Base-by-base conservation (phyloP, 2,888 invertebrate species). In the Cacoxenus indagator region DNA sequence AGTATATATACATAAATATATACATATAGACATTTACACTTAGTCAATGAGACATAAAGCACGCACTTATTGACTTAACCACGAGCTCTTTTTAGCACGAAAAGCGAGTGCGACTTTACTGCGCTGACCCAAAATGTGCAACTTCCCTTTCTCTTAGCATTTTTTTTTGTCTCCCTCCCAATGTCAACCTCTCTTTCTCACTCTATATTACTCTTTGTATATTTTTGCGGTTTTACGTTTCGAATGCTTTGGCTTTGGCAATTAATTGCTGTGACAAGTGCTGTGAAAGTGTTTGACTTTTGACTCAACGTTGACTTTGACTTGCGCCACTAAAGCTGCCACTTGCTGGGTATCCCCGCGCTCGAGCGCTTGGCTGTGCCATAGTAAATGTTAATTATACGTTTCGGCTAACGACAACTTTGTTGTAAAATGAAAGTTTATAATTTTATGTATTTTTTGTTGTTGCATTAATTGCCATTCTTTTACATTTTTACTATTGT, bases 1-100 rank as follows among this genome's bases (percentile, higher is more conserved):
- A n/a, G n/a, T n/a, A n/a, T n/a, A 61, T 22, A 4, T 17, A 24
- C 55, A 55, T 26, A 22, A 22, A 22, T 26, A 55, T 26, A 55
- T 14, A 55, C 55, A 59, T 17, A 22, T 57, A 57, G 24, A 11
- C 62, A 24, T 62, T n/a, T 14, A 22, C 37, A 61, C 19, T 19
- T 17, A 31, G 29, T 17, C 51, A 17, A n/a, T 19, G 51, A 0
- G 51, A n/a, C 59, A 31, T 59, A 59, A 59, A 59, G 59, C 31
- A 45, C 43, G n/a, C 61, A 43, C 45, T 62, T 62, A 62, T 43
- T 62, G 61, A 62, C 61, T 62, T 62, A 45, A 62, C 61, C 61
- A 62, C 45, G 22, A n/a, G n/a, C n/a, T n/a, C 22, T 62, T 62
- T 24, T 62, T 43, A 62, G 11, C 61, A 43, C 46, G 17, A 51